A percentile compares a stretch with the other conserved stretches of the same genome.
Conservation (phyloP, 2,113 vertebrate genomes). For the Chroicocephalus ridibundus region DNA sequence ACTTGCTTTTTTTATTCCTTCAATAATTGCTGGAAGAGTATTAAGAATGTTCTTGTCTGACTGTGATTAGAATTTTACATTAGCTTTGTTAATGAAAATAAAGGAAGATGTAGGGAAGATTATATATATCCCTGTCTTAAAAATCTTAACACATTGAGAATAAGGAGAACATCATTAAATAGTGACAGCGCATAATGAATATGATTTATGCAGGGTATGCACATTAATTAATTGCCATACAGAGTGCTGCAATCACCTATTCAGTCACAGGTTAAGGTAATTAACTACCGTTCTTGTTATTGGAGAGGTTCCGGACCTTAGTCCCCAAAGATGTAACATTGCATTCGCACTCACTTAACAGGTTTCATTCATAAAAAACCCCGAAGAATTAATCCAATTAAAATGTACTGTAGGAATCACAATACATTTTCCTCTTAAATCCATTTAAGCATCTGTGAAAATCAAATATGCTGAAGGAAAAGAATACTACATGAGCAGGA, state of each 20-base stretch:
- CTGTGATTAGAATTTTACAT: not conserved
- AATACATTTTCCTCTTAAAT: not conserved
- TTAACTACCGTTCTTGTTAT: constrained; percentile 10
- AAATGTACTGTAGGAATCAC: not conserved
- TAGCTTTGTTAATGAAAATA: not conserved
- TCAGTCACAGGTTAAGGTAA: constrained; percentile 34
- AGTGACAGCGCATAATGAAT: constrained; percentile 2
- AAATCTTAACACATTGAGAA: not conserved
- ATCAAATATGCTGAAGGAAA: not conserved
- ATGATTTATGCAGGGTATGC: constrained; percentile 8
- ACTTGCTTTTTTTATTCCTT: not conserved
- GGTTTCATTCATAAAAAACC: not conserved
- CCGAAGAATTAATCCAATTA: not conserved
- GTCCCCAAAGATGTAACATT: not conserved
- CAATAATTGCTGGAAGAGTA: not conserved
- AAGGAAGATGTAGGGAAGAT: not conserved
- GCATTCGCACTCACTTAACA: not conserved
- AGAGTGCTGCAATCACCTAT: not conserved
- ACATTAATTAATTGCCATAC: constrained; percentile 19
- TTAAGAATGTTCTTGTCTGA: not conserved
- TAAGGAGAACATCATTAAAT: constrained; percentile 27
- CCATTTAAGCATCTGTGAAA: not conserved
- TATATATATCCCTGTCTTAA: not conserved
- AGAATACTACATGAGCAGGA: not conserved
- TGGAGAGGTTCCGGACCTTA: not conserved